Percentiles rank a stretch among this genome's conserved stretches.
These are phyloP conservation scores for Sorex maritimensis DNA, from an alignment of 2,797 vertebrate genomes.

Conservation along the genomic window DNA sequence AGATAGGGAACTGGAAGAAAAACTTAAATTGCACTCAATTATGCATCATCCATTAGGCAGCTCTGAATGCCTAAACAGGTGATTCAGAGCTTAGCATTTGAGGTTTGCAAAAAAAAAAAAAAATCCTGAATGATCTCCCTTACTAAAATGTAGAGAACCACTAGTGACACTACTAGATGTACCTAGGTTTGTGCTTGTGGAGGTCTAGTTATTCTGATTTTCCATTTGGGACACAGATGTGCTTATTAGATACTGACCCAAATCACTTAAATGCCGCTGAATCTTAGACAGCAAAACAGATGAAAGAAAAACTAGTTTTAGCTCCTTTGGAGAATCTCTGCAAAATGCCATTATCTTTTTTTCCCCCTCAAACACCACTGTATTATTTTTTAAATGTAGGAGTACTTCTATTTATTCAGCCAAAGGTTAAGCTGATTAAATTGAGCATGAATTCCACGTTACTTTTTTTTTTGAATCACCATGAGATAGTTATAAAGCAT, in stretches of 20 bases:
- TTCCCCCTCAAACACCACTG: not conserved
- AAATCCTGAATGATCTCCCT: not conserved
- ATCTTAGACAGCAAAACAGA: slow-evolving; percentile 73
- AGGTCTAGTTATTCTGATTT: not conserved
- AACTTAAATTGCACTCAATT: slow-evolving; percentile 64
- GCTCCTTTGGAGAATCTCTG: slow-evolving; percentile 50
- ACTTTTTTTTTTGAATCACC: too few species aligned
- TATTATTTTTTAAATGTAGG: not conserved
- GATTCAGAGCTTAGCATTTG: not conserved
- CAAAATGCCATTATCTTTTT: slow-evolving; percentile 21
- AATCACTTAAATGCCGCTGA: slow-evolving; percentile 27
- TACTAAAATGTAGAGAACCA: too few species aligned
- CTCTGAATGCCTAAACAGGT: slow-evolving; percentile 30
- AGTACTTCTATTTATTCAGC: too few species aligned
- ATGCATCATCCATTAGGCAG: slow-evolving; percentile 5
- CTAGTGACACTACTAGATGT: not conserved
- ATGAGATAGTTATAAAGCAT: too few species aligned
- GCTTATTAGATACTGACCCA: slow-evolving; percentile 60
- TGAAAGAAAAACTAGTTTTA: slow-evolving; percentile 64
- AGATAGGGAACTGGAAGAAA: not conserved
- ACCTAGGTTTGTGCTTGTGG: not conserved
- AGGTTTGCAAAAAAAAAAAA: slow-evolving; percentile 33
- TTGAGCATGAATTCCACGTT: too few species aligned
- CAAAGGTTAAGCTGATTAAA: too few species aligned
- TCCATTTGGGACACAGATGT: not conserved